These are phyloP conservation scores for Dryobotodes eremita DNA, from an alignment of 2,888 invertebrate genomes.

Conservation along the genomic window DNA sequence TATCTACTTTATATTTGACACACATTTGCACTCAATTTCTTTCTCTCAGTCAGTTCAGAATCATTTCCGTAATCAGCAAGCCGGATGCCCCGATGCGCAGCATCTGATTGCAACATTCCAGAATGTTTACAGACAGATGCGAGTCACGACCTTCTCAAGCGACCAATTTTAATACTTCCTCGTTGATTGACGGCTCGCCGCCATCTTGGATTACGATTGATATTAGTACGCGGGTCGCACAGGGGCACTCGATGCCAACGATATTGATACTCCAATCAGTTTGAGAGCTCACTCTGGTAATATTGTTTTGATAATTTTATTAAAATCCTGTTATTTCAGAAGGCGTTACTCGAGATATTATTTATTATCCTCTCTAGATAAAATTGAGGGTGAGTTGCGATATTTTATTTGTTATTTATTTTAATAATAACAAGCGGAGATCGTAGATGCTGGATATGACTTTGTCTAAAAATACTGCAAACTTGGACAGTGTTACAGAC, in stretches of 20 bases:
- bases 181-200: slow-evolving; percentile 64
- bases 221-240: slow-evolving; percentile 24
- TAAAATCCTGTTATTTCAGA: slow-evolving; percentile 37
- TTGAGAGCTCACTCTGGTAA: slow-evolving; percentile 27
- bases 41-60: slow-evolving; percentile 11
- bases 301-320: slow-evolving; percentile 39
- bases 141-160: slow-evolving; percentile 55
- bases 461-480: not conserved
- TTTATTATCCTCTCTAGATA: not conserved
- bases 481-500: not conserved
- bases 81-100: slow-evolving; percentile 38
- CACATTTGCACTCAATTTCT: slow-evolving; percentile 29
- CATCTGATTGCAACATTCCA: slow-evolving; percentile 36
- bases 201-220: slow-evolving; percentile 52
- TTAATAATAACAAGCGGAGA: not conserved
- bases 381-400: not conserved
- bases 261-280: slow-evolving; percentile 57
- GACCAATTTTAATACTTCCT: slow-evolving; percentile 66
- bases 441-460: not conserved
- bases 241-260: slow-evolving; percentile 28
- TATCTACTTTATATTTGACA: slow-evolving; percentile 28
- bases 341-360: slow-evolving; percentile 12
- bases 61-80: slow-evolving; percentile 35
- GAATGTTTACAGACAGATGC: slow-evolving; percentile 58
- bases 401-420: not conserved